A percentile compares a stretch with the other conserved stretches of the same genome.
phyloP scores from a whole-genome alignment of 1,140 invertebrate genomes.

The Copidosoma floridanum region DNA sequence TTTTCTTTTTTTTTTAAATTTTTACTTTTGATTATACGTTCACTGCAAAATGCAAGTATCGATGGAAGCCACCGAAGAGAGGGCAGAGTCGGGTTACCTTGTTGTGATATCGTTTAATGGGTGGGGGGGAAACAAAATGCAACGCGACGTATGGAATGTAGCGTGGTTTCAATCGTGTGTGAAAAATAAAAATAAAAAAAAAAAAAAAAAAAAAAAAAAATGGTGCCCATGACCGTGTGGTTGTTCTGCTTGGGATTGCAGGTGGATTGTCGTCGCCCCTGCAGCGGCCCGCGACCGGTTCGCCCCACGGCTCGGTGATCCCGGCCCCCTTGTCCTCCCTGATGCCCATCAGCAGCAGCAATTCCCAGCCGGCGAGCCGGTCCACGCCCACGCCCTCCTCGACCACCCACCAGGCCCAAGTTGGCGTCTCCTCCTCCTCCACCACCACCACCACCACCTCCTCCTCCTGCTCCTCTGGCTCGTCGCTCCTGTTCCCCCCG shows the following conservation, averaged over 20 bases:
- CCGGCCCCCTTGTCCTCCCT: slow-evolving; percentile 48
- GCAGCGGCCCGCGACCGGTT: slow-evolving; percentile 55
- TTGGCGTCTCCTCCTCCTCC: background rate
- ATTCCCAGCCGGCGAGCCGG: slow-evolving; percentile 48
- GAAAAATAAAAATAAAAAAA: background rate
- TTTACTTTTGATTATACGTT: background rate
- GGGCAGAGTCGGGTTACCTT: too few species aligned
- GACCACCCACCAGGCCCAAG: background rate
- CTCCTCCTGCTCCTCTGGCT: slow-evolving; percentile 56
- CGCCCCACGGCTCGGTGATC: slow-evolving; percentile 49
- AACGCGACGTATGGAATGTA: background rate
- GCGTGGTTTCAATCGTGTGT: background rate
- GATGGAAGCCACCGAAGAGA: slow-evolving; percentile 49
- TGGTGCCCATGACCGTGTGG: slow-evolving; percentile 44
- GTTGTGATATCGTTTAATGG: too few species aligned
- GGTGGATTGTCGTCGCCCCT: slow-evolving; percentile 57
- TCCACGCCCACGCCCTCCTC: slow-evolving; percentile 58
- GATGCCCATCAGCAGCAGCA: slow-evolving; percentile 53
- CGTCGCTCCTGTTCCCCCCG: slow-evolving; percentile 58
- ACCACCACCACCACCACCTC: slow-evolving; percentile 42
- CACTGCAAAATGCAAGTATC: background rate
- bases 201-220: background rate
- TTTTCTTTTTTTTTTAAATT: too few species aligned
- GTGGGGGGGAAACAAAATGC: too few species aligned
- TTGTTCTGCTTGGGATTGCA: slow-evolving; percentile 54